Evolutionary conservation across 2,888 invertebrate genomes (phyloP).

Genomic region (Spilosoma lubricipeda): DNA sequence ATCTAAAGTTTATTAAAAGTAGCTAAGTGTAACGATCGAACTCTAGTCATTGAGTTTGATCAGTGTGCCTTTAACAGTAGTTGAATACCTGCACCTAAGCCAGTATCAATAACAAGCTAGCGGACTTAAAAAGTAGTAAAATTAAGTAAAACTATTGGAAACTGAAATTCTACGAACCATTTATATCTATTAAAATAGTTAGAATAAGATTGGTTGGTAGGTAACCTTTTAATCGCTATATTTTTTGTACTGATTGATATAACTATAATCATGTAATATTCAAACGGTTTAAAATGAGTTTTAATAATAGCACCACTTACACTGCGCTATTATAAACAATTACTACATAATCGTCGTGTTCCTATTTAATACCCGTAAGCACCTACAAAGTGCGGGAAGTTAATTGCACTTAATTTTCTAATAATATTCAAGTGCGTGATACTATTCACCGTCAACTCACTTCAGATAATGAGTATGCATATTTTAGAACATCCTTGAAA

Average conservation of each 20-base stretch:
- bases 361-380: background rate
- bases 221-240: background rate
- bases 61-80: conserved; percentile 40
- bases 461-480: conserved; percentile 18
- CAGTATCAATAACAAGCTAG: conserved; percentile 22
- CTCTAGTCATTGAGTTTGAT: conserved; percentile 24
- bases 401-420: background rate
- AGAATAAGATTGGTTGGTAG: background rate
- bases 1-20: conserved; percentile 39
- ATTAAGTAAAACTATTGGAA: background rate
- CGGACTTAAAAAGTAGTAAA: background rate
- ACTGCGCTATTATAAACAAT: background rate
- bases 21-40: conserved; percentile 18
- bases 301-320: background rate
- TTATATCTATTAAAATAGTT: background rate
- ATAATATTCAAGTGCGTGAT: conserved; percentile 12
- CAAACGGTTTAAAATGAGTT: background rate
- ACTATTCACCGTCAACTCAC: conserved; percentile 11
- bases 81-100: conserved; percentile 10
- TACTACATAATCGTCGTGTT: background rate
- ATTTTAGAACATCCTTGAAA: conserved; percentile 31
- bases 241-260: background rate
- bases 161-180: too few species aligned
- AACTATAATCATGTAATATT: background rate
- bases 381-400: background rate